These are phyloP conservation scores for Diplosoma virens DNA, from an alignment of 23 tunicate species.

Conservation along the genomic window DNA sequence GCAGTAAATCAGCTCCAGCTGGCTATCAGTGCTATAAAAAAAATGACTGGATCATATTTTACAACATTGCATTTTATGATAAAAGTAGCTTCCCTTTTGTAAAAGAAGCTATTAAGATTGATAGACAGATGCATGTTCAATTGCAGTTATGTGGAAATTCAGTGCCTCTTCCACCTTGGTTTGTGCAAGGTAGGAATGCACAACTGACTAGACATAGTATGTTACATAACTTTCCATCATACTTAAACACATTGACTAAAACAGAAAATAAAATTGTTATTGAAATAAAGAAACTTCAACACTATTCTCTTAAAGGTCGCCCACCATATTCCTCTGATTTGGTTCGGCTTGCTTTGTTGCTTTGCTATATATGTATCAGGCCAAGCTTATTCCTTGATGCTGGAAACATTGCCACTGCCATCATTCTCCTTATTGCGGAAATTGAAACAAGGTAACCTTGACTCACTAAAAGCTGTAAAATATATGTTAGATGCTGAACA, in stretches of 20 bases:
- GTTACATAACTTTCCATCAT: neutral
- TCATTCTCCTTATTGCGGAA: conserved; percentile 1
- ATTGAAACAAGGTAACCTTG: neutral
- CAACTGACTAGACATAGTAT: neutral
- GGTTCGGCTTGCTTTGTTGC: neutral
- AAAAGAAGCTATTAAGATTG: conserved; percentile 15
- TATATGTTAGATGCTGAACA: neutral
- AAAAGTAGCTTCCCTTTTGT: neutral
- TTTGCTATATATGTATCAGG: neutral
- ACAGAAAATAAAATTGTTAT: neutral
- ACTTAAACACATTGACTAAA: neutral
- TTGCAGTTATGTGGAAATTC: neutral
- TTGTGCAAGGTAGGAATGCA: conserved; percentile 10
- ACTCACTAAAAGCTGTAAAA: conserved; percentile 15
- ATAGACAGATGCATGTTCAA: too few relatives aligned
- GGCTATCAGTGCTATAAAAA: neutral
- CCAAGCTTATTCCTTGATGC: conserved; percentile 7
- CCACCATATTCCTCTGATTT: neutral
- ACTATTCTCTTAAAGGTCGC: too few relatives aligned
- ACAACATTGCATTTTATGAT: neutral
- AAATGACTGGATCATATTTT: neutral
- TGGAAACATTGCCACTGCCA: conserved; percentile 7
- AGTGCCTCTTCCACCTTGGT: conserved; percentile 4
- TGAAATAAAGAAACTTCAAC: neutral
- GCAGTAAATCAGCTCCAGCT: neutral